These are phyloP conservation scores for Anolis sagrei DNA, from an alignment of 2,113 vertebrate species.

Conservation along the genomic window DNA sequence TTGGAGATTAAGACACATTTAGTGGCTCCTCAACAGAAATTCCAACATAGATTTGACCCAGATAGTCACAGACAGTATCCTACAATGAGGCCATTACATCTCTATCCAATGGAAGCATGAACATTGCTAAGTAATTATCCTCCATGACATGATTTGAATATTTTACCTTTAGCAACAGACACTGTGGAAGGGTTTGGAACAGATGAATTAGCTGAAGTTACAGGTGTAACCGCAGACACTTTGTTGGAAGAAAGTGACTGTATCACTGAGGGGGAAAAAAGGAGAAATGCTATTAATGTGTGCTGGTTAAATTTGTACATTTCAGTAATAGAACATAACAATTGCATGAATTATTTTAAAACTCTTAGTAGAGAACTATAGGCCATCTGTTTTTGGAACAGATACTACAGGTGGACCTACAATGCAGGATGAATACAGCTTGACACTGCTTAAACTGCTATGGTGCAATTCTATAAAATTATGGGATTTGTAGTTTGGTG, in stretches of 20 bases:
- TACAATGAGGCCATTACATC: background rate
- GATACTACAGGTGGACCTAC: conserved; percentile 12
- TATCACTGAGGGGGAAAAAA: conserved; percentile 69
- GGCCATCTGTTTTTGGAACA: conserved; percentile 45
- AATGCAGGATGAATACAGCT: too few species aligned
- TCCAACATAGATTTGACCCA: background rate
- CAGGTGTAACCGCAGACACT: conserved; percentile 68
- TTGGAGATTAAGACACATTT: background rate
- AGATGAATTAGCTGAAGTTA: conserved; percentile 59
- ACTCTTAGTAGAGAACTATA: conserved; percentile 47
- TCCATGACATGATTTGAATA: conserved; percentile 12
- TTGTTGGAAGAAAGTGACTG: conserved; percentile 79
- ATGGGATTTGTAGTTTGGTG: conserved; percentile 35
- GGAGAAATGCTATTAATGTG: background rate
- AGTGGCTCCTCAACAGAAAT: conserved; percentile 17
- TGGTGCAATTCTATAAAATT: background rate
- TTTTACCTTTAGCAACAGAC: conserved; percentile 77
- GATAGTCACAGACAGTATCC: background rate
- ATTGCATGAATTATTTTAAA: background rate
- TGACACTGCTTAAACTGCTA: too few species aligned
- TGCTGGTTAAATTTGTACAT: background rate
- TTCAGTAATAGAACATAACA: background rate
- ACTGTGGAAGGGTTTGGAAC: conserved; percentile 60
- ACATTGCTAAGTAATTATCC: background rate
- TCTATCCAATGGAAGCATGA: background rate